Percentiles rank a stretch among this genome's conserved stretches.
Conservation (phyloP, 2,888 invertebrate genomes). For the Oscheius onirici region DNA sequence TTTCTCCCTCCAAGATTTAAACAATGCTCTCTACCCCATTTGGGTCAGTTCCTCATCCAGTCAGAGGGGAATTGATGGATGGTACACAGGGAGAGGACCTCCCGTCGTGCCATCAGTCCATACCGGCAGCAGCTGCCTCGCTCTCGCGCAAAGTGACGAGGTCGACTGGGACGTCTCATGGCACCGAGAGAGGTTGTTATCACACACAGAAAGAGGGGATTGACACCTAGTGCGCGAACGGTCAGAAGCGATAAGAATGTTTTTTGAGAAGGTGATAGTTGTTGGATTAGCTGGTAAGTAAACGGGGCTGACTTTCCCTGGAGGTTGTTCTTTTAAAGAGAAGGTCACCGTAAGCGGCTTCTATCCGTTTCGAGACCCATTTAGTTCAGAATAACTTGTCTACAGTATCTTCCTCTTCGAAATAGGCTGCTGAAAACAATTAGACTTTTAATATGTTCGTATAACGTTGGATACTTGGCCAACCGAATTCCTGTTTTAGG, state of each 20-base stretch:
- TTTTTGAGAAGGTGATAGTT: too few relatives aligned
- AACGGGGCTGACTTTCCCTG: too few relatives aligned
- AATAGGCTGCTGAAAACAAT: too few relatives aligned
- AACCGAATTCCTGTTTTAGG: too few relatives aligned
- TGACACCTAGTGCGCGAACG: conserved; percentile 15
- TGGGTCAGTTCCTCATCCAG: conserved; percentile 22
- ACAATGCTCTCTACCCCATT: neutral
- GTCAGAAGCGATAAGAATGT: conserved; percentile 3
- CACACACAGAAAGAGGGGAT: neutral
- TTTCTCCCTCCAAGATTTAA: neutral
- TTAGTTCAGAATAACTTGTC: too few relatives aligned
- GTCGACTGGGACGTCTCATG: neutral
- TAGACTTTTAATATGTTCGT: too few relatives aligned
- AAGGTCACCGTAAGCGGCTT: too few relatives aligned
- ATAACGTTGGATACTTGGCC: too few relatives aligned
- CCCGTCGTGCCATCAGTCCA: conserved; percentile 28
- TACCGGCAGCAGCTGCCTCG: conserved; percentile 33
- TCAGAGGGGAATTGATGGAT: neutral
- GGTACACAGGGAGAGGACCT: conserved; percentile 13
- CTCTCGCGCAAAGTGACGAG: conserved; percentile 31
- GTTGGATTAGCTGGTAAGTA: too few relatives aligned
- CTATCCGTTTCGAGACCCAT: too few relatives aligned
- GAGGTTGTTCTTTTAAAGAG: neutral
- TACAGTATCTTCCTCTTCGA: too few relatives aligned
- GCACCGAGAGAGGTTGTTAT: neutral